Conservation (phyloP, 2,113 vertebrate species). For the Himantopus leucocephalus region DNA sequence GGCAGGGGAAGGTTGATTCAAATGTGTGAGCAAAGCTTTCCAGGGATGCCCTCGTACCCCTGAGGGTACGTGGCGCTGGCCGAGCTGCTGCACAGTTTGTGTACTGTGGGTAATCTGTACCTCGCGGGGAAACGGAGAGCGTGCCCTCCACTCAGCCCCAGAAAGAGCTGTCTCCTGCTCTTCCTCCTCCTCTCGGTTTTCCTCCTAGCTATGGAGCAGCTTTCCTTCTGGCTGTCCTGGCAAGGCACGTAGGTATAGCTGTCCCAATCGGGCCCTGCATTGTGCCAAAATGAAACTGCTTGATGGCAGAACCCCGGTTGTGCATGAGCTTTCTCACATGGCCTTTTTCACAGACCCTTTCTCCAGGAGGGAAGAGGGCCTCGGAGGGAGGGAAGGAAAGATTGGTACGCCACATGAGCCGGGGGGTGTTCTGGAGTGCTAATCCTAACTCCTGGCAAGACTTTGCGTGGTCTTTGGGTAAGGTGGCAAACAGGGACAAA, state of each 20-base stretch:
- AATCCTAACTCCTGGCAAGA: background rate
- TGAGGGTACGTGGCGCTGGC: background rate
- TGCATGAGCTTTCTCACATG: rapidly evolving
- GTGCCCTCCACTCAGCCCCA: background rate
- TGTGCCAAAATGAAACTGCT: background rate
- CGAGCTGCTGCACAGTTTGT: background rate
- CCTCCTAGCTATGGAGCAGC: background rate
- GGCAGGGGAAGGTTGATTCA: no score
- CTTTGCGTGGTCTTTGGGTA: background rate
- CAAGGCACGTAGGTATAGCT: no score
- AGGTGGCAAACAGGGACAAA: background rate
- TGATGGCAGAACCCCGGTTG: background rate
- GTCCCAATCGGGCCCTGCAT: no score
- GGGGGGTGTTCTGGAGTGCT: background rate
- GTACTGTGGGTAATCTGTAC: background rate
- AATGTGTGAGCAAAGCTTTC: background rate
- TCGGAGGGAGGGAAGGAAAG: background rate
- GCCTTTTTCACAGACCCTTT: background rate
- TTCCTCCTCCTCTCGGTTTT: background rate
- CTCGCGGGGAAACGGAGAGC: background rate
- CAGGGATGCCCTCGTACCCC: background rate
- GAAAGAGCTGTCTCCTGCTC: background rate
- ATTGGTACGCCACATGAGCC: background rate
- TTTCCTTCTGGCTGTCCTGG: no score
- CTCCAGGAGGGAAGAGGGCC: background rate